Evolutionary conservation across 2,113 vertebrate species (phyloP).

Genomic region (Callospermophilus lateralis): DNA sequence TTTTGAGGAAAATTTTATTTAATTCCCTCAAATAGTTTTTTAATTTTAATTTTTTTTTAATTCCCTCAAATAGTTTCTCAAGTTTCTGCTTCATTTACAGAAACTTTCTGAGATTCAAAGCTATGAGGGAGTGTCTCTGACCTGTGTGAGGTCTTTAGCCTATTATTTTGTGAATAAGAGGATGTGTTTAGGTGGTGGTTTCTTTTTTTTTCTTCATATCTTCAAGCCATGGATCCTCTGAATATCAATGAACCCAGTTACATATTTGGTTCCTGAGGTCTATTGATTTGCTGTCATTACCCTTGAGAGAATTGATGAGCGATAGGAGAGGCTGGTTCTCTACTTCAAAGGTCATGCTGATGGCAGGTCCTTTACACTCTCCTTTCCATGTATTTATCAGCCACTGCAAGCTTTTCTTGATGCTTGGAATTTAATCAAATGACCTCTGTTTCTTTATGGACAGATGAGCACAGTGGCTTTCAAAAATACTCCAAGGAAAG

Average conservation of each 20-base stretch:
- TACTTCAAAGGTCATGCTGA: background rate
- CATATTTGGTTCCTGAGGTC: background rate
- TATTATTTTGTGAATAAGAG: background rate
- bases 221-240: background rate
- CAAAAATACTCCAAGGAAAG: slow-evolving; percentile 50
- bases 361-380: background rate
- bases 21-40: too few species aligned
- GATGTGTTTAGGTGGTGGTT: background rate
- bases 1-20: too few species aligned
- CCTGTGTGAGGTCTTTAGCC: background rate
- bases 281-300: slow-evolving; percentile 32
- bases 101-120: background rate
- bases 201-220: background rate
- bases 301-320: background rate
- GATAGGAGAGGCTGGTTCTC: background rate
- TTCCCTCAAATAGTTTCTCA: background rate
- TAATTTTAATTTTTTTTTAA: too few species aligned
- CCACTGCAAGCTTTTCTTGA: background rate
- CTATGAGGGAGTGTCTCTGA: background rate
- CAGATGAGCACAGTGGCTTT: slow-evolving; percentile 32
- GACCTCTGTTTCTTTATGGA: slow-evolving; percentile 31
- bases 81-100: background rate
- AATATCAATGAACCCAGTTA: background rate
- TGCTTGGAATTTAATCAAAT: background rate
- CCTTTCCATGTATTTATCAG: background rate